Percentiles rank a stretch among this genome's conserved stretches.
Evolutionary conservation across 2,888 invertebrate genomes (phyloP).

Genomic region (Eupithecia insigniata): DNA sequence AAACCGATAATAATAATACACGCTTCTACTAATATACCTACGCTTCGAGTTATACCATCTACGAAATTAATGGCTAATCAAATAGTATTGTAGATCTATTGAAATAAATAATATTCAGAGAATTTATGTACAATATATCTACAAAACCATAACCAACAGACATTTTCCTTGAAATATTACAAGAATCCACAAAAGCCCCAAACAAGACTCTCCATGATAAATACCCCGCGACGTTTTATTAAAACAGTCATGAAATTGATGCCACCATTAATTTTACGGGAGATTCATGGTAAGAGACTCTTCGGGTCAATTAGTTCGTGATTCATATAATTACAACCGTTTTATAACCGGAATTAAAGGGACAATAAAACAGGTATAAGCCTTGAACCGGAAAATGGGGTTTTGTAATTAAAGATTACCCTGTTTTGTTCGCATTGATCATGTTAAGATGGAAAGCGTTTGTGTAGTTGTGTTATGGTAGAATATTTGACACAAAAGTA

Average conservation of each 20-base stretch:
- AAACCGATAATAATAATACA: too few relatives aligned
- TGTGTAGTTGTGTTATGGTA: neutral
- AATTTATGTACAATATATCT: neutral
- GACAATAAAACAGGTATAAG: conserved; percentile 19
- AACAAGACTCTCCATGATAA: conserved; percentile 49
- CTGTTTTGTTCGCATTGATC: neutral
- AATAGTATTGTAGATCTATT: too few relatives aligned
- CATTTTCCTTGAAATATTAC: conserved; percentile 5
- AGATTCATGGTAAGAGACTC: conserved; percentile 56
- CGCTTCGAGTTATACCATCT: too few relatives aligned
- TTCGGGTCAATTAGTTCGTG: conserved; percentile 55
- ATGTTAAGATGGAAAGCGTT: neutral
- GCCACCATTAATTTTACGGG: conserved; percentile 53
- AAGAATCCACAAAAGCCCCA: conserved; percentile 3
- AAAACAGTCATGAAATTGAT: conserved; percentile 60
- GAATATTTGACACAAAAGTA: too few relatives aligned
- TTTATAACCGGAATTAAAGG: conserved; percentile 41
- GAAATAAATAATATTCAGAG: neutral
- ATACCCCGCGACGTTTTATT: conserved; percentile 51
- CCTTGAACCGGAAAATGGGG: conserved; percentile 3
- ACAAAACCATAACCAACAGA: neutral
- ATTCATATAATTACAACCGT: conserved; percentile 52
- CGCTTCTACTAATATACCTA: too few relatives aligned
- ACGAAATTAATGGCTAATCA: too few relatives aligned
- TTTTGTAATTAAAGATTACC: neutral